Evolutionary conservation across 2,888 invertebrate genomes (phyloP).

Genomic region (Nephrotoma appendiculata): DNA sequence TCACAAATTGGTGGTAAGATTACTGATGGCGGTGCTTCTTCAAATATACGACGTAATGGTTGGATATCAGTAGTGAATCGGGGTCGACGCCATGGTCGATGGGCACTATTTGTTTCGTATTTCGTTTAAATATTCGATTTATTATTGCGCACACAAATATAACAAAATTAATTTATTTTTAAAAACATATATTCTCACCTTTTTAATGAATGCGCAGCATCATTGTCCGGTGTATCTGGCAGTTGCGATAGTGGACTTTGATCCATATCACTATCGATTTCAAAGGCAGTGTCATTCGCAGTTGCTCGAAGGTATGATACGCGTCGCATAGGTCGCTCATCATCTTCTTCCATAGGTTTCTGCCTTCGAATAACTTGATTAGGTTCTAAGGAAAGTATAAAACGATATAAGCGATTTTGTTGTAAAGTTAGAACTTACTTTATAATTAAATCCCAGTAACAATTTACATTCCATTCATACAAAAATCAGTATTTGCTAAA

Average conservation of each 20-base stretch:
- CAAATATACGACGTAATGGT: conserved; percentile 61
- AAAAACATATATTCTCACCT: conserved; percentile 39
- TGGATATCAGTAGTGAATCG: conserved; percentile 66
- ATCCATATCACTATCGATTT: conserved; percentile 48
- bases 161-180: not conserved
- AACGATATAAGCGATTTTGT: not conserved
- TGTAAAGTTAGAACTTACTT: not conserved
- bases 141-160: not conserved
- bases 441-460: not conserved
- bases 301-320: conserved; percentile 93
- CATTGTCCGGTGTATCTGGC: conserved; percentile 13
- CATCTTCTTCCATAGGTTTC: conserved; percentile 42
- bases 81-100: conserved; percentile 74
- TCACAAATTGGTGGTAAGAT: conserved; percentile 16
- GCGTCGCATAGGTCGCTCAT: conserved; percentile 73
- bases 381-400: not conserved
- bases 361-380: conserved; percentile 24
- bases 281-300: conserved; percentile 56
- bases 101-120: conserved; percentile 36
- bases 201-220: conserved; percentile 37
- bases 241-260: conserved; percentile 10
- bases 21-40: conserved; percentile 46
- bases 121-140: not conserved
- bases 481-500: not conserved
- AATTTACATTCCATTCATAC: not conserved